Conservation (phyloP, 1,140 invertebrate genomes). For the Drosophila burlai region DNA sequence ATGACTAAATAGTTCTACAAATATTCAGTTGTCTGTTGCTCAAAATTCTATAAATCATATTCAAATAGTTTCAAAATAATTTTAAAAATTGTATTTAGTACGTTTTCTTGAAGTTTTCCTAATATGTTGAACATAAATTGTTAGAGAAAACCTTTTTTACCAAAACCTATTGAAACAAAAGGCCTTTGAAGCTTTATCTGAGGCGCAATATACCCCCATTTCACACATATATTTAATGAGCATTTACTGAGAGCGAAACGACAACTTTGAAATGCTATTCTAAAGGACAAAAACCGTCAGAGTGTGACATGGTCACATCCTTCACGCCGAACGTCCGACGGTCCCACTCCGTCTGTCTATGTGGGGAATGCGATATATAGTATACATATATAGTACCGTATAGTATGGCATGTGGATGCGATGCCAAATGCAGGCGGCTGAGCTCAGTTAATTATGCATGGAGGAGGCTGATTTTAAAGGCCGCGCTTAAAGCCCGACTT, state of each 20-base stretch:
- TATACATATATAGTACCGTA: conserved; percentile 4
- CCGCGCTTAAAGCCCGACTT: conserved; percentile 59
- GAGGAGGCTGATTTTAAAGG: conserved; percentile 62
- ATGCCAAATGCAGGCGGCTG: conserved; percentile 55
- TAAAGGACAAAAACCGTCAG: conserved; percentile 73
- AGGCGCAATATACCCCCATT: not conserved
- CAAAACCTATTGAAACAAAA: not conserved
- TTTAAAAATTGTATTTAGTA: too few species aligned
- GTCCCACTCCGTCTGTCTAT: conserved; percentile 29
- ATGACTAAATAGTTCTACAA: not conserved
- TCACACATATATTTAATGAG: conserved; percentile 10
- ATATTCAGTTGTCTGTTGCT: too few species aligned
- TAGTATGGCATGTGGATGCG: conserved; percentile 17
- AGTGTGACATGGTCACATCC: conserved; percentile 82
- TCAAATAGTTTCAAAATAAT: not conserved
- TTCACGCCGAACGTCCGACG: conserved; percentile 59
- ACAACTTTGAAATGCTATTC: conserved; percentile 60
- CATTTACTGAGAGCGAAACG: conserved; percentile 24
- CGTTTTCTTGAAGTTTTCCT: not conserved
- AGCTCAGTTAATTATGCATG: conserved; percentile 76
- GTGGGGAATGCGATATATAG: conserved; percentile 48
- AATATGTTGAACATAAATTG: not conserved
- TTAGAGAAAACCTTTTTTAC: not conserved
- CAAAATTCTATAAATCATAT: not conserved
- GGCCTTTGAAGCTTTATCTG: not conserved